Conservation (phyloP, 92 coral and sea anemone species). For the Paramuricea clavata region DNA sequence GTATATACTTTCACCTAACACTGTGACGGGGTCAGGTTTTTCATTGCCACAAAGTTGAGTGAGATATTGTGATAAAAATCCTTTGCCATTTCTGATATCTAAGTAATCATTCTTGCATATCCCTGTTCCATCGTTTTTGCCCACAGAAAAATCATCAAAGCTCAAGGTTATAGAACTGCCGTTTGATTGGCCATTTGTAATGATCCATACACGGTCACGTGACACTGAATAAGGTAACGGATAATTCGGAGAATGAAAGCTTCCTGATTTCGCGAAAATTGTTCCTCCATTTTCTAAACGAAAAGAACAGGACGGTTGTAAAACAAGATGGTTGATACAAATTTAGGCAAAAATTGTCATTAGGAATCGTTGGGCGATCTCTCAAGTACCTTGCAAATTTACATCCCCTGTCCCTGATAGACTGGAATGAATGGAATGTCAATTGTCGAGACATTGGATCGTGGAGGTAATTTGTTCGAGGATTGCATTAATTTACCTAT, state of each 20-base stretch:
- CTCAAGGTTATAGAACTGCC: constrained; percentile 60
- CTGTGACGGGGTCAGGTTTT: constrained; percentile 65
- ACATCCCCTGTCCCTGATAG: too few species aligned
- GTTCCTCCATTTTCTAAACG: constrained; percentile 71
- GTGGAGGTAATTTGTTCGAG: too few species aligned
- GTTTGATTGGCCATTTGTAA: constrained; percentile 40
- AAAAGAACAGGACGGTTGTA: neutral
- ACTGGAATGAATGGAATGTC: too few species aligned
- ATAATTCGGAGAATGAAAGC: constrained; percentile 73
- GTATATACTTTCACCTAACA: constrained; percentile 69
- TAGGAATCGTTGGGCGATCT: neutral
- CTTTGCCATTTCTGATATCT: constrained; percentile 81
- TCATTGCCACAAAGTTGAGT: constrained; percentile 74
- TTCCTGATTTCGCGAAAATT: constrained; percentile 68
- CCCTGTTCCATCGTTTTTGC: constrained; percentile 69
- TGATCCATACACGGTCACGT: constrained; percentile 78
- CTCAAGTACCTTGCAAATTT: neutral
- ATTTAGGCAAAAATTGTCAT: neutral
- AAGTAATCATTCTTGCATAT: constrained; percentile 74
- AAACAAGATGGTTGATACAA: neutral
- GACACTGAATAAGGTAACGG: constrained; percentile 75
- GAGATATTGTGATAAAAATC: constrained; percentile 72
- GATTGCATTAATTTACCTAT: too few species aligned
- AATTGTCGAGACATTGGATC: too few species aligned
- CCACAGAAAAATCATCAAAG: constrained; percentile 78